Evolutionary conservation across 2,797 vertebrate genomes (phyloP), one percentile per base, ranked within the genome.

Genomic region (Syngnathus acus): DNA sequence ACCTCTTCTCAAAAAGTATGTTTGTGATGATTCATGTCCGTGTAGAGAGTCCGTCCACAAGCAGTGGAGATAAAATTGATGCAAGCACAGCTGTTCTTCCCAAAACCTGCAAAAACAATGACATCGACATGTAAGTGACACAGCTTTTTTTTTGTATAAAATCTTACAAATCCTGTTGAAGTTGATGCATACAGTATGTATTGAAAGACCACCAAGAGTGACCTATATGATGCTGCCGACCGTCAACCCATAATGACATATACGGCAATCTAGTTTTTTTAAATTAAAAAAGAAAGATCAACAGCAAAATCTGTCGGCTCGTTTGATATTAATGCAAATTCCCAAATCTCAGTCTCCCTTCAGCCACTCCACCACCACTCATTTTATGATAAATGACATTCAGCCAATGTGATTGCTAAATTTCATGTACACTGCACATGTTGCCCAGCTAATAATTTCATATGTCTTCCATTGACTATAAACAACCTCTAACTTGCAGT

Each of bases 31-130:
- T 65, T 2, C 57, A 9, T 65, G 38, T 80, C 77, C 64, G 14
- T 70, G 64, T 85, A 98, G 96, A 94, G 85, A 94, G 94, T 90
- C 95, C 97, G 16, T 97, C 95, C 42, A 99, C 96, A 43, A 99
- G 95, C 91, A 93, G 92, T 19, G 94, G 90, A 55, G 96, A 97
- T 75, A 96, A 94, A 82, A 90, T 88, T 68, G 94, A 95, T 45
- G 76, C 88, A 70, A 89, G 92, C 80, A 82, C 84, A 71, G 88
- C 90, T 70, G 88, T 89, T 65, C 91, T 78, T 50, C 81, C 81
- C 54, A 86, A 78, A 81, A 89, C 85, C 72, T 91, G 90, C 81
- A 90, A 78, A 77, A 91, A 90, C 77, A 72, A 82, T 6, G 94
- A 95, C 73, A 92, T 95, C 71, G 95, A 98, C 74, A 93, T 78